phyloP scores from a whole-genome alignment of 2,888 invertebrate species.

The Polymixis lichenea region DNA sequence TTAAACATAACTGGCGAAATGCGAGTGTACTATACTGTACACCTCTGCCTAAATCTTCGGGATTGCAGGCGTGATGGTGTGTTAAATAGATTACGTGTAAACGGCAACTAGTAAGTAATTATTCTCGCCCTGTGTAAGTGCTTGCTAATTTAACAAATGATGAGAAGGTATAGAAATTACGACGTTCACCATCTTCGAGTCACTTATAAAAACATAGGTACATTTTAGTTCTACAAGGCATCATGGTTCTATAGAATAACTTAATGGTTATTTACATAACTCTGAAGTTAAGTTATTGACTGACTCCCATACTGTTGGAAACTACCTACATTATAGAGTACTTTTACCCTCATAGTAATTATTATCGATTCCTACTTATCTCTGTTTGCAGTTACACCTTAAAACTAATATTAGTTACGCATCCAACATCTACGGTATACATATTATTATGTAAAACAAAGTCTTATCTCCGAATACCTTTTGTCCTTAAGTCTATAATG shows the following conservation, averaged over 20 bases:
- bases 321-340: not conserved
- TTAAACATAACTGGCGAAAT: too few species aligned
- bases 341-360: not conserved
- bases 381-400: conserved; percentile 5
- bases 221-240: not conserved
- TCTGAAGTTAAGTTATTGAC: not conserved
- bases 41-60: too few species aligned
- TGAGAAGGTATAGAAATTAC: not conserved
- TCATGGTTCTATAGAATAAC: not conserved
- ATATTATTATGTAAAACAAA: not conserved
- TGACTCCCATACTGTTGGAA: not conserved
- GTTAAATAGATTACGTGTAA: not conserved
- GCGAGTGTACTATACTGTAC: too few species aligned
- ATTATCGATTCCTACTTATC: too few species aligned
- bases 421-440: not conserved
- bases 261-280: conserved; percentile 1
- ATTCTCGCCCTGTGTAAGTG: not conserved
- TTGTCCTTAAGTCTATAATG: not conserved
- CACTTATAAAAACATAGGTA: not conserved
- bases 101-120: not conserved
- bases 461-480: not conserved
- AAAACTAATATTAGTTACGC: not conserved
- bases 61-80: too few species aligned
- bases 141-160: conserved; percentile 3
- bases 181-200: not conserved